Evolutionary conservation across 2,888 invertebrate species (phyloP).

Genomic region (Anorthoa munda): DNA sequence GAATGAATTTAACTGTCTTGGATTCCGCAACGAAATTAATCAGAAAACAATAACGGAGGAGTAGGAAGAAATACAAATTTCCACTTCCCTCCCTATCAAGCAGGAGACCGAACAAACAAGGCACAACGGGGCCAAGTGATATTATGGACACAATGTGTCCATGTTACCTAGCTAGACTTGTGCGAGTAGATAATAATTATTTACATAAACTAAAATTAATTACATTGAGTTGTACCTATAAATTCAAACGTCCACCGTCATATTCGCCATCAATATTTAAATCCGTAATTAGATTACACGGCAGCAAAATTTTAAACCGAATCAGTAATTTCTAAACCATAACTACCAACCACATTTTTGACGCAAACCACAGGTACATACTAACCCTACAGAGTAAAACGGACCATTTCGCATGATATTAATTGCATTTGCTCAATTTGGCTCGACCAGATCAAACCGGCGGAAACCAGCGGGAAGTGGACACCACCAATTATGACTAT

Average conservation of each 20-base stretch:
- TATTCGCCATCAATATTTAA: neutral
- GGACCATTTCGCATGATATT: slow-evolving; percentile 69
- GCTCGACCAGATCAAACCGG: slow-evolving; percentile 69
- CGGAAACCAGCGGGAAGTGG: slow-evolving; percentile 67
- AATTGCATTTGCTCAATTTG: slow-evolving; percentile 74
- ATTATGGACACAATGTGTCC: too few relatives aligned
- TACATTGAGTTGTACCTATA: too few relatives aligned
- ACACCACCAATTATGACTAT: slow-evolving; percentile 76
- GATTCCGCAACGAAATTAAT: too few relatives aligned
- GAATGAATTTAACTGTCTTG: too few relatives aligned
- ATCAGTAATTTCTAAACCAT: slow-evolving; percentile 25
- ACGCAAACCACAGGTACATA: slow-evolving; percentile 36
- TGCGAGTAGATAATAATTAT: too few relatives aligned
- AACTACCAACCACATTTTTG: slow-evolving; percentile 40
- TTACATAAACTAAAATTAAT: too few relatives aligned
- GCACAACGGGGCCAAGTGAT: too few relatives aligned
- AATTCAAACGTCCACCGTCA: too few relatives aligned
- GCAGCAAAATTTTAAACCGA: neutral
- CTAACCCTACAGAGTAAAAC: slow-evolving; percentile 38
- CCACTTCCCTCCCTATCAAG: too few relatives aligned
- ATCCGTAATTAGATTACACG: neutral
- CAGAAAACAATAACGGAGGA: too few relatives aligned
- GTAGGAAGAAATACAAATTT: too few relatives aligned
- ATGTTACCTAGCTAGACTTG: neutral
- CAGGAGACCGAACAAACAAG: too few relatives aligned